Evolutionary conservation across 2,888 invertebrate species (phyloP), one percentile per base, ranked within the genome.

Genomic region (Eupithecia abbreviata): DNA sequence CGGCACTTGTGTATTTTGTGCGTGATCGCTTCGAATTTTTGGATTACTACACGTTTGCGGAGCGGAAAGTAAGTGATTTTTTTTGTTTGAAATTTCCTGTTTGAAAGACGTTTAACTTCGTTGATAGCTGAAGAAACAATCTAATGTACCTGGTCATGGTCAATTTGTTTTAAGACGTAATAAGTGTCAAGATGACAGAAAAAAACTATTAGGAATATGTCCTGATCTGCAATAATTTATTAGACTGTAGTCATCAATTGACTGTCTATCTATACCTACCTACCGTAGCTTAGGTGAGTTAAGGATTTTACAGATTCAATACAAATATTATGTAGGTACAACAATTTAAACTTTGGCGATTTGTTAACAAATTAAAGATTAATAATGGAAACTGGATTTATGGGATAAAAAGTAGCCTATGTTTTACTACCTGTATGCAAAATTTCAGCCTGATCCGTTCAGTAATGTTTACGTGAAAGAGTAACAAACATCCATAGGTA

Each of bases 1-100:
- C 73, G 68, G 55, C 66, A 65, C 74, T 80, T 75, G 75, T 77
- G 77, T 30, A 12, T 74, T 74, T 73, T 41, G 65, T 49, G 69
- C 74, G 72, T 30, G 65, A 62, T 69, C 71, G 78, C 49, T 69
- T 71, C 55, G 62, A 45, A 41, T 71, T 68, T 78, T 73, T 70
- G 67, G 43, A 68, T 43, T 43, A n/a, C 45, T 18, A 69, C 47
- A 3, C 30, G 13, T 30, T 75, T 67, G 58, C 70, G 72, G 65
- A 76, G 75, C 66, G 73, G 74, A 76, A 73, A 67, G 70, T 73
- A n/a, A 42, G 30, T 68, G 67, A 58, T 47, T 74, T 69, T 69
- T 18, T 69, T 69, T 12, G 47, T 45, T 45, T n/a, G 67, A 47
- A 18, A 68, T 69, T 69, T 47, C 13, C 47, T 49, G 69, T 3